Percentiles rank a stretch among this genome's conserved stretches.
These are phyloP conservation scores for Linepithema humile DNA, from an alignment of 1,140 invertebrate genomes.

Conservation along the genomic window DNA sequence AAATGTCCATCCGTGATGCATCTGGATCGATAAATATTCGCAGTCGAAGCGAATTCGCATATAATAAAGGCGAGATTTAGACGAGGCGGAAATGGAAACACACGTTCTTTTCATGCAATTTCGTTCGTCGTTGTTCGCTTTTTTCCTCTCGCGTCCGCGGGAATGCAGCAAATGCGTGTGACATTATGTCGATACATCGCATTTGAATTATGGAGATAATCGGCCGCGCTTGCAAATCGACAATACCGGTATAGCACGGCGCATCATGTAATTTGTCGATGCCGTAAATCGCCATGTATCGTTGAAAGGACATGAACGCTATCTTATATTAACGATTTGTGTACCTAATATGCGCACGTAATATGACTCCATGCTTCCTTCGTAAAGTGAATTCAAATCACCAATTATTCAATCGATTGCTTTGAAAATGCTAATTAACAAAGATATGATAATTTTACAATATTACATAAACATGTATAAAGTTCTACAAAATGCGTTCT, in stretches of 20 bases:
- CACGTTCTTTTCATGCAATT: neutral
- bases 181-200: slow-evolving; percentile 45
- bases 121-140: neutral
- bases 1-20: neutral
- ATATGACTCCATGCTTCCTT: neutral
- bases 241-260: neutral
- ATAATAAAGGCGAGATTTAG: neutral
- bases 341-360: neutral
- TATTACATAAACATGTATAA: neutral
- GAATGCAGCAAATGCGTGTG: slow-evolving; percentile 16
- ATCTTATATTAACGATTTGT: neutral
- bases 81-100: neutral
- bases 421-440: neutral
- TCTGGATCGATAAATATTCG: neutral
- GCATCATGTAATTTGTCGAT: slow-evolving; percentile 35
- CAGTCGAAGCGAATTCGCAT: neutral
- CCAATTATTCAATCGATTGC: neutral
- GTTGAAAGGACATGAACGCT: neutral
- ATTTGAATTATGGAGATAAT: slow-evolving; percentile 52
- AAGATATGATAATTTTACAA: neutral
- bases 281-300: slow-evolving; percentile 18
- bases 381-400: neutral
- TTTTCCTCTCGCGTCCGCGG: neutral
- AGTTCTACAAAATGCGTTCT: neutral
- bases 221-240: slow-evolving; percentile 4